These are phyloP conservation scores for Austrofundulus limnaeus DNA, from an alignment of 2,113 vertebrate species.

Conservation along the genomic window DNA sequence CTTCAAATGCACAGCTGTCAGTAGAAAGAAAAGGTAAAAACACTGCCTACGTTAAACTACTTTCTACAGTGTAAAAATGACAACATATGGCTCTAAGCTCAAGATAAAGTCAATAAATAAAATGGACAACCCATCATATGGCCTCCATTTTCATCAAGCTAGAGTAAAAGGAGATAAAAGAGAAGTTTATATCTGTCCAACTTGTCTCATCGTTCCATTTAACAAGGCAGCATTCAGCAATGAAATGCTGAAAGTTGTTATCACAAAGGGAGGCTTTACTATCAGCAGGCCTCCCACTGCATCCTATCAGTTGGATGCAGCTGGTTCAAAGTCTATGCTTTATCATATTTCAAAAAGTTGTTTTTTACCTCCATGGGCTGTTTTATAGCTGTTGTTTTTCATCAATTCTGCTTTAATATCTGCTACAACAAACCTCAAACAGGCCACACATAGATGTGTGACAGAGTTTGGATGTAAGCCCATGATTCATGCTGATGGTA, in stretches of 20 bases:
- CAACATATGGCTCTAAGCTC: neutral
- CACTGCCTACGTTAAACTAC: neutral
- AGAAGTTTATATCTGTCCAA: neutral
- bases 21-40: conserved; percentile 2
- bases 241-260: conserved; percentile 12
- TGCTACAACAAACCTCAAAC: conserved; percentile 25
- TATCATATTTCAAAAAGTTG: conserved; percentile 39
- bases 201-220: conserved; percentile 16
- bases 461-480: neutral
- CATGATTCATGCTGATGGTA: neutral
- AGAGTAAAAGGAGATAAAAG: conserved; percentile 1
- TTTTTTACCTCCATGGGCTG: conserved; percentile 39
- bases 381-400: conserved; percentile 30
- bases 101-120: neutral
- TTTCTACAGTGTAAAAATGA: neutral
- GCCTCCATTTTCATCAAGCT: neutral
- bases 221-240: conserved; percentile 6
- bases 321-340: conserved; percentile 33
- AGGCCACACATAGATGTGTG: neutral
- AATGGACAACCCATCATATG: neutral
- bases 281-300: neutral
- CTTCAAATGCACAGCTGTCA: conserved; percentile 2
- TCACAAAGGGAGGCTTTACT: neutral
- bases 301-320: conserved; percentile 4
- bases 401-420: conserved; percentile 49